Conservation (phyloP, 2,113 vertebrate species). For the Centropus bengalensis region DNA sequence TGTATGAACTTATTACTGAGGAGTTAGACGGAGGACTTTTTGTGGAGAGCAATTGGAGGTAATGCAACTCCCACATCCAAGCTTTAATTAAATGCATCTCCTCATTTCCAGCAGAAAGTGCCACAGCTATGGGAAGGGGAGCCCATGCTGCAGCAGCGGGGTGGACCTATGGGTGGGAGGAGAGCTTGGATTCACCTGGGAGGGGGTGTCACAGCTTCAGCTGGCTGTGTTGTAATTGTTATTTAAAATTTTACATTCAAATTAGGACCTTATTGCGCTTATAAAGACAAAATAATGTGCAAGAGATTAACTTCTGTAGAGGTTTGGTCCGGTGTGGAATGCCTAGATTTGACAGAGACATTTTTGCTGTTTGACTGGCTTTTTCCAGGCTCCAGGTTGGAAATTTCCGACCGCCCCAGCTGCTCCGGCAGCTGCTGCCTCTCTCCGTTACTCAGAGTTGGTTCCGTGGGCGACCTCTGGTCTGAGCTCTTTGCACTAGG, state of each 20-base stretch:
- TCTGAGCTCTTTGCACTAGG: constrained; percentile 24
- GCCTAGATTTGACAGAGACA: not conserved
- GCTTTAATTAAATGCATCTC: not conserved
- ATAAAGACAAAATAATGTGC: not conserved
- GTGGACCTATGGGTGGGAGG: not conserved
- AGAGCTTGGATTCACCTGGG: not conserved
- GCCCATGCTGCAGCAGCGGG: not conserved
- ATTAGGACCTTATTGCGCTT: not conserved
- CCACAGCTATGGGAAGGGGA: not conserved
- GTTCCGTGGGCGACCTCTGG: not conserved
- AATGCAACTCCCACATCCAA: not conserved
- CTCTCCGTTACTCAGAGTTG: not conserved
- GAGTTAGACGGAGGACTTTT: not conserved
- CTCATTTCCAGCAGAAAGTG: not conserved
- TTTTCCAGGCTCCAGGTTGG: not conserved
- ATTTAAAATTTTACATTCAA: not conserved
- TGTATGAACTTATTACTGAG: not conserved
- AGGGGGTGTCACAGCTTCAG: not conserved
- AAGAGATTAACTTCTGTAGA: not conserved
- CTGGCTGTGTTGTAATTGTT: not conserved
- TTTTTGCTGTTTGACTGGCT: not conserved
- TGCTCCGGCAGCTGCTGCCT: constrained; percentile 51
- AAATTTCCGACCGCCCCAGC: not conserved
- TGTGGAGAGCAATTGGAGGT: not conserved
- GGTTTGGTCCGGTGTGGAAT: not conserved